These are phyloP conservation scores for Syrphus vitripennis DNA, from an alignment of 2,888 invertebrate species.

Conservation along the genomic window DNA sequence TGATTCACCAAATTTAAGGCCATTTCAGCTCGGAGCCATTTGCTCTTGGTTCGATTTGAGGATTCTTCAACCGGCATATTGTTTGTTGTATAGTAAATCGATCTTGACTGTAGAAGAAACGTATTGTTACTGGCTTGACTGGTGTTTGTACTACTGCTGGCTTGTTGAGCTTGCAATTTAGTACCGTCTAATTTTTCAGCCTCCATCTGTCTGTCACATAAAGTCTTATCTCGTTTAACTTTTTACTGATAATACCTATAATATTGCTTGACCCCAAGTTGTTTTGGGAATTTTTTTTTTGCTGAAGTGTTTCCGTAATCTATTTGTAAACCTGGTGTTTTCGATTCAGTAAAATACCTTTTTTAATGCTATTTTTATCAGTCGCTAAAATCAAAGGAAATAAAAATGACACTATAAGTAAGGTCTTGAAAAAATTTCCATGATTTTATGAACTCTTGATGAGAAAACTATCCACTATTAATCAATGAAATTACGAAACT, in stretches of 20 bases:
- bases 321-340: not conserved
- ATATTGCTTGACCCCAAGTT: constrained; percentile 8
- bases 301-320: not conserved
- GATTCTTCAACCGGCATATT: constrained; percentile 43
- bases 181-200: not conserved
- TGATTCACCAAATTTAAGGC: constrained; percentile 76
- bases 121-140: constrained; percentile 43
- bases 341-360: not conserved
- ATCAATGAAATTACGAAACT: too few species aligned
- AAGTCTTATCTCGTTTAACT: constrained; percentile 25
- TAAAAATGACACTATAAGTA: not conserved
- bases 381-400: not conserved
- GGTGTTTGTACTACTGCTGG: constrained; percentile 14
- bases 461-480: too few species aligned
- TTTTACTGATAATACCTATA: constrained; percentile 17
- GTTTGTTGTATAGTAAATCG: not conserved
- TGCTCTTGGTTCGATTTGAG: not conserved
- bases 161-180: constrained; percentile 6
- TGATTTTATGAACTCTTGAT: too few species aligned
- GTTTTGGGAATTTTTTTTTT: not conserved
- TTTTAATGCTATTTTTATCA: not conserved
- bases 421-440: too few species aligned
- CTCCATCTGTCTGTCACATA: constrained; percentile 22
- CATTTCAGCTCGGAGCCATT: constrained; percentile 73
- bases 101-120: constrained; percentile 30